phyloP scores from a whole-genome alignment of 2,888 invertebrate species.

The Elaeidobius kamerunicus region DNA sequence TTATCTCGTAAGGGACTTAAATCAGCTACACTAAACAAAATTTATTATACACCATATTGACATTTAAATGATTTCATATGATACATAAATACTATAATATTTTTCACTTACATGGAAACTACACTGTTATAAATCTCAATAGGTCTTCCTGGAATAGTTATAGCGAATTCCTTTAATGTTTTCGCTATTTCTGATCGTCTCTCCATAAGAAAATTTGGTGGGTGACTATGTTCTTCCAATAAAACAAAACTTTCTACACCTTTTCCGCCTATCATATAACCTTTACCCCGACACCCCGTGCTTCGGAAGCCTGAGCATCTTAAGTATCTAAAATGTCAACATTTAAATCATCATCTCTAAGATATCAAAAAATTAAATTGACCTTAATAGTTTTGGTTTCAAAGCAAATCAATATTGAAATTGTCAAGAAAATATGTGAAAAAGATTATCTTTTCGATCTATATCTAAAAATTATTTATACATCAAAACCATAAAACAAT shows the following conservation, averaged over 20 bases:
- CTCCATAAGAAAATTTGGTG: constrained; percentile 36
- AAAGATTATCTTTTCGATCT: too few relatives aligned
- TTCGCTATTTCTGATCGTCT: constrained; percentile 35
- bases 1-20: too few relatives aligned
- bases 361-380: background rate
- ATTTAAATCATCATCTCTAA: background rate
- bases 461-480: too few relatives aligned
- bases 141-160: constrained; percentile 34
- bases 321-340: constrained; percentile 15
- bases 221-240: constrained; percentile 38
- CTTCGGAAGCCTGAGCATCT: constrained; percentile 32
- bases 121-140: constrained; percentile 36
- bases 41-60: too few relatives aligned
- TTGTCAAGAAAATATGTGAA: too few relatives aligned
- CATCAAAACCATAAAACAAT: too few relatives aligned
- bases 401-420: too few relatives aligned
- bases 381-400: too few relatives aligned
- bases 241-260: constrained; percentile 35
- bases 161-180: constrained; percentile 34
- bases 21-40: too few relatives aligned
- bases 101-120: constrained; percentile 35
- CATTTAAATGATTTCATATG: too few relatives aligned
- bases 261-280: constrained; percentile 36
- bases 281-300: constrained; percentile 38
- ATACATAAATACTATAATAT: background rate